Base-by-base conservation (phyloP, 2,888 invertebrate genomes). In the Allophyes oxyacanthae region DNA sequence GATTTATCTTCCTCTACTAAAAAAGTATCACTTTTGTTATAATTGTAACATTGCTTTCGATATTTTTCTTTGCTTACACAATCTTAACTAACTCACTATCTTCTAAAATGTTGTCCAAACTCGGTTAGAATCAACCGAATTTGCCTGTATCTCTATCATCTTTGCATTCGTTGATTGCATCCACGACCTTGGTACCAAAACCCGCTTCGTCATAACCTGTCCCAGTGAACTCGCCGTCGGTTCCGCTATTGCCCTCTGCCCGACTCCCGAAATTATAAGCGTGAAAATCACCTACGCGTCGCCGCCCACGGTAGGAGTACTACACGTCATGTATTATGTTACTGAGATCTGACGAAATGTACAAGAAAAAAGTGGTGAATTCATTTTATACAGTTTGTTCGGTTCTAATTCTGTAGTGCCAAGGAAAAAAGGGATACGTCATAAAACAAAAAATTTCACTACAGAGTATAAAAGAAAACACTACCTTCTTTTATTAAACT, bases 251-350 rank as follows among this genome's bases (percentile, higher is more conserved):
- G 74, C 75, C 76, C 79, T 77, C 73, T 72, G 69, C 62, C 66
- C 60, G 72, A 69, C 78, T 80, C 75, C 82, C 81, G 74, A 82
- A 85, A 77, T 84, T 84, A 82, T 79, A 78, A 84, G 84, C 89
- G 86, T 88, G 88, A 85, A 86, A 87, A 72, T 77, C 83, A 83
- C 83, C 84, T 81, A 87, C 88, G 85, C 85, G 73, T 75, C 69
- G 76, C 73, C 77, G 69, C 78, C 82, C 72, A 78, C 81, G 34
- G 28, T 15, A 46, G 51, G 48, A 70, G 59, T 78, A 64, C 59
- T 66, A 65, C 51, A 59, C 64, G 68, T 78, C 69, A 62, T 59
- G 64, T 67, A 75, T 73, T 57, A 66, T 58, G 53, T 67, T 67
- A 67, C 71, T 64, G 45, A 38, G 38, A 43, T 62, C 30, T 37